These are phyloP conservation scores for Chaetodon trifasciatus DNA, from an alignment of 2,797 vertebrate genomes.

Conservation along the genomic window DNA sequence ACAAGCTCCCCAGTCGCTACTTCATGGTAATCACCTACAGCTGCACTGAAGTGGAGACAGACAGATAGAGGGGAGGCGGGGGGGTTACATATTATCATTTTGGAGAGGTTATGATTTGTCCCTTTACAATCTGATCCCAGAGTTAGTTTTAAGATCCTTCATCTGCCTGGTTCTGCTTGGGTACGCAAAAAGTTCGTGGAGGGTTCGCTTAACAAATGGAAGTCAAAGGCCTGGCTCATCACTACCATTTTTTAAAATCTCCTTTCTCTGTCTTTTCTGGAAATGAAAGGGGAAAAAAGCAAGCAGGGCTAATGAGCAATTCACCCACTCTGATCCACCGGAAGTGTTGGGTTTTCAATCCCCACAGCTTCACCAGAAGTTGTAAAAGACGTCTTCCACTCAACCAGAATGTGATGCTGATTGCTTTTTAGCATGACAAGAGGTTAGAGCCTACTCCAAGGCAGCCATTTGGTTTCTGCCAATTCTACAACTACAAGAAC, in stretches of 20 bases:
- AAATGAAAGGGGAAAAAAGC: slow-evolving; percentile 37
- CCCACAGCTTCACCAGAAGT: slow-evolving; percentile 60
- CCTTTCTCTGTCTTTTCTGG: slow-evolving; percentile 27
- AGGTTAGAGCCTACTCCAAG: slow-evolving; percentile 55
- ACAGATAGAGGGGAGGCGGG: slow-evolving; percentile 30
- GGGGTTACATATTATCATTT: slow-evolving; percentile 44
- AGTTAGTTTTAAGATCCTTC: slow-evolving; percentile 48
- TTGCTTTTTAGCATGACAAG: slow-evolving; percentile 79
- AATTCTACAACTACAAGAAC: slow-evolving; percentile 51
- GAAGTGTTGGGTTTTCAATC: slow-evolving; percentile 68
- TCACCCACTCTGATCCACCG: slow-evolving; percentile 60
- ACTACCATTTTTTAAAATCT: slow-evolving; percentile 20
- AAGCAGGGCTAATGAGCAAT: slow-evolving; percentile 66
- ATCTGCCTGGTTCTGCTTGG: slow-evolving; percentile 52
- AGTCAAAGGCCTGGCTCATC: slow-evolving; percentile 31
- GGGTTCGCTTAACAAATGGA: slow-evolving; percentile 31
- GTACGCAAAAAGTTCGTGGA: slow-evolving; percentile 20
- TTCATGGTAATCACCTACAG: slow-evolving; percentile 79
- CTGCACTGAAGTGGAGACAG: slow-evolving; percentile 74
- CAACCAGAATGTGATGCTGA: slow-evolving; percentile 75
- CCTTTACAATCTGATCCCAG: slow-evolving; percentile 56
- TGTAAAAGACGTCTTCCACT: slow-evolving; percentile 70
- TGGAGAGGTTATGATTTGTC: slow-evolving; percentile 58
- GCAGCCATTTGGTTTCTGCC: slow-evolving; percentile 60
- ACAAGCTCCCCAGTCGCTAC: slow-evolving; percentile 67